These are phyloP conservation scores for Ditula angustiorana DNA, from an alignment of 2,888 invertebrate genomes.

Conservation along the genomic window DNA sequence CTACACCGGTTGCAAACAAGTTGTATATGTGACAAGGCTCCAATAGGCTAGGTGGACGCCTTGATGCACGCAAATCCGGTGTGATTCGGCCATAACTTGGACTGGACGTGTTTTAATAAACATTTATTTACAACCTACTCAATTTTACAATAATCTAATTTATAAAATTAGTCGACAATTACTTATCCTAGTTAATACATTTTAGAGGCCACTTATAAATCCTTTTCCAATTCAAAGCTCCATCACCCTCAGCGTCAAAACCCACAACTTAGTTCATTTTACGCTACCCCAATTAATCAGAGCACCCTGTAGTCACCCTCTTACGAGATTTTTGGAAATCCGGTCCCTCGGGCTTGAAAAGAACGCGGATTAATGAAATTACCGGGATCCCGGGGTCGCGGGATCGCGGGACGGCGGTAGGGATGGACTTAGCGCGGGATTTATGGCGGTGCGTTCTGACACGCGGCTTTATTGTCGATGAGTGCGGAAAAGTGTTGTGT, in stretches of 20 bases:
- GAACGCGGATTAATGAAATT: constrained; percentile 37
- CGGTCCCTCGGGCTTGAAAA: constrained; percentile 12
- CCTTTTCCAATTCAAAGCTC: background rate
- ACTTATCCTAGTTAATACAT: background rate
- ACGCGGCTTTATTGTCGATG: constrained; percentile 3
- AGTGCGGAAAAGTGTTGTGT: no score
- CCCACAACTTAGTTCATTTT: background rate
- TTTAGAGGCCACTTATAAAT: background rate
- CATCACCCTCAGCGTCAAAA: background rate
- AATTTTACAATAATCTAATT: no score
- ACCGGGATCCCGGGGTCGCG: constrained; percentile 29
- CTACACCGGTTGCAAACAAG: no score
- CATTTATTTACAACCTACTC: no score
- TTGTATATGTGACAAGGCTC: no score
- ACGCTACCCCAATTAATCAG: background rate
- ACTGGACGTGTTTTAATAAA: no score
- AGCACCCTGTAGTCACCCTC: constrained; percentile 6
- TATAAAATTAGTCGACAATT: no score
- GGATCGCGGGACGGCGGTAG: constrained; percentile 7
- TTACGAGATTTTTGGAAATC: constrained; percentile 9
- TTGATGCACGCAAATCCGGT: no score
- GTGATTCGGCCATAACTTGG: no score
- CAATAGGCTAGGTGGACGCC: no score
- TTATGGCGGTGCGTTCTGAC: constrained; percentile 1
- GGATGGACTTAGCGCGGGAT: constrained; percentile 6